Percentiles rank a stretch among this genome's conserved stretches.
These are phyloP conservation scores for Lampris megalopsis DNA, from an alignment of 2,113 vertebrate species.

Conservation along the genomic window DNA sequence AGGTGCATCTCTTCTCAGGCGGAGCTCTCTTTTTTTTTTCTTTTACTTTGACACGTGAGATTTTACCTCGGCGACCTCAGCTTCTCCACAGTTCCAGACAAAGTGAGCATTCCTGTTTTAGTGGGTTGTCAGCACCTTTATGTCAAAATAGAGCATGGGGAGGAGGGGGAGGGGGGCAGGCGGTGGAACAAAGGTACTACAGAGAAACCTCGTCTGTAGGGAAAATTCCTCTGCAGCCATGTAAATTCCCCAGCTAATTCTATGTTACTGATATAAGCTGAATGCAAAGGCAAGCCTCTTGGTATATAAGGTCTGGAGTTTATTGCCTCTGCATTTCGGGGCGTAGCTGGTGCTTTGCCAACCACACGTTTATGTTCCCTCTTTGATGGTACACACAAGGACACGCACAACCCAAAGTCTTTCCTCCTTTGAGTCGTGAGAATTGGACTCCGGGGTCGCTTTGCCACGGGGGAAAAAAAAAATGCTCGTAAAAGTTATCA, in stretches of 20 bases:
- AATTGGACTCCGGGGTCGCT: constrained; percentile 50
- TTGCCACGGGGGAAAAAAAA: constrained; percentile 38
- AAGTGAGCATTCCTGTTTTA: constrained; percentile 55
- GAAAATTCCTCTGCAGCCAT: not conserved
- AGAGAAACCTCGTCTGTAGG: not conserved
- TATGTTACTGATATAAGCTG: constrained; percentile 8
- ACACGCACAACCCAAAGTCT: not conserved
- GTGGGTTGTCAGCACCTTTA: constrained; percentile 65
- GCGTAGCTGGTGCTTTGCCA: constrained; percentile 31
- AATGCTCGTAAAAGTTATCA: constrained; percentile 43
- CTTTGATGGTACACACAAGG: constrained; percentile 30
- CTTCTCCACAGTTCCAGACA: constrained; percentile 33
- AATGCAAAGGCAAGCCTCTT: not conserved
- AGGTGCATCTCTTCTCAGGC: constrained; percentile 74
- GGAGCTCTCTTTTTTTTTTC: constrained; percentile 38
- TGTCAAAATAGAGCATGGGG: constrained; percentile 27
- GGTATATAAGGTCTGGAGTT: not conserved
- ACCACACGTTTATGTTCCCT: constrained; percentile 33
- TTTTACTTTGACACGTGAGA: constrained; percentile 57
- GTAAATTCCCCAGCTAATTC: constrained; percentile 1
- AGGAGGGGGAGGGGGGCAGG: not conserved
- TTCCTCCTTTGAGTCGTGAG: constrained; percentile 22
- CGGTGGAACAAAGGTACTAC: not conserved
- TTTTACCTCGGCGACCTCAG: constrained; percentile 70
- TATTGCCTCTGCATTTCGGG: constrained; percentile 15